Base-by-base conservation (phyloP, 1,140 invertebrate species). In the Bradysia coprophila region DNA sequence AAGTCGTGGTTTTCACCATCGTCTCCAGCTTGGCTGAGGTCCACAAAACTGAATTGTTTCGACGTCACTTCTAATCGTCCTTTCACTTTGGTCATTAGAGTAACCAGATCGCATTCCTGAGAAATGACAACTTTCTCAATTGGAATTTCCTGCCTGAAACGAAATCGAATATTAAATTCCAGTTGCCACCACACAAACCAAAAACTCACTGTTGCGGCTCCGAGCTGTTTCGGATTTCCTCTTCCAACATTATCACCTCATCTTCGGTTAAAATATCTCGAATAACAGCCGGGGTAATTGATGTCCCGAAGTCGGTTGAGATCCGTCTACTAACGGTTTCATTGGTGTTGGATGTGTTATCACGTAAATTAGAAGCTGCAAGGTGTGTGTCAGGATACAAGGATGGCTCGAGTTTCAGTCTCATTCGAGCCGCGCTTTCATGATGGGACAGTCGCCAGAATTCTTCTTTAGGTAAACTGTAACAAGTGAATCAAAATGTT, bases 51-150 rank as follows among this genome's bases (percentile, higher is more conserved):
- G 22, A 77, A 61, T 48, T 70, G 61, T 24, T 63, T 71, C 5
- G 70, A 72, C n/a, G 75, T 76, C 37, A 78, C 61, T 52, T 78
- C 75, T 18, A 78, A 63, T 31, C 69, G 62, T 19, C 75, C 75
- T 55, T 74, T 73, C 13, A 77, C 63, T 23, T 71, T 67, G 22
- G 69, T 67, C 61, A 75, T 73, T 23, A 76, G 52, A 0, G 72
- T 76, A 6, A 78, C 68, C 3, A 77, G 57, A 47, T 77, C 72
- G 53, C 75, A 77, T 22, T 76, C 70, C 49, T 75, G 72, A 6
- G 69, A 67, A 21, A 75, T 58, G 4, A 76, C 59, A 21, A 63
- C 54, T 51, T 75, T 76, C 49, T 76, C 74, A 48, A 56, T 33
- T 0, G 55, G 48, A 10, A 54, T 48, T 45, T 59, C 56, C 18